phyloP scores from a whole-genome alignment of 1,140 invertebrate genomes.

The Tribolium madens region DNA sequence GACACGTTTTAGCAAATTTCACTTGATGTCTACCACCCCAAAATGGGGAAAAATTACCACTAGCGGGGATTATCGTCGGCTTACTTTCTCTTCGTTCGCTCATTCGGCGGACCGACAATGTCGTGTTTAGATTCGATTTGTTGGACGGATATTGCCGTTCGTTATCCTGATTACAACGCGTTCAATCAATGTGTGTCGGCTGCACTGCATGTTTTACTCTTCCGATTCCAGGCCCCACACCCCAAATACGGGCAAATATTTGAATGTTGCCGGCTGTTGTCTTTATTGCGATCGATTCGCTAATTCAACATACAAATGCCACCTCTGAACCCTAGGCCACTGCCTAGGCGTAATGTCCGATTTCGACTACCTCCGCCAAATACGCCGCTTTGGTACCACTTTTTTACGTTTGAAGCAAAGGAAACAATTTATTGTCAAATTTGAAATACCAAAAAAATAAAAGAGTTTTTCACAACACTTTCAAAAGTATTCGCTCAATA shows the following conservation, averaged over 20 bases:
- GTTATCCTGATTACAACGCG: slow-evolving; percentile 58
- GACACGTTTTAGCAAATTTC: too few species aligned
- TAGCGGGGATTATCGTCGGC: slow-evolving; percentile 13
- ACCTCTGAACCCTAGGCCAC: neutral
- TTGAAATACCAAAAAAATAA: too few species aligned
- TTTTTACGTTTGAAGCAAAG: too few species aligned
- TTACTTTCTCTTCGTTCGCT: slow-evolving; percentile 19
- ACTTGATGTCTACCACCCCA: too few species aligned
- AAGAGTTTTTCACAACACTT: too few species aligned
- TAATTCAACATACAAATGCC: slow-evolving; percentile 1
- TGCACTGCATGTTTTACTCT: slow-evolving; percentile 39
- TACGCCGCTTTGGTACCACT: too few species aligned
- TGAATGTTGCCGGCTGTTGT: slow-evolving; percentile 41
- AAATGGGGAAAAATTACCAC: slow-evolving; percentile 18
- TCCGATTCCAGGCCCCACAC: slow-evolving; percentile 39
- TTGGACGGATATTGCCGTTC: slow-evolving; percentile 59
- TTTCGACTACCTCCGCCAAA: too few species aligned
- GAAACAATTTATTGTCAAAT: too few species aligned
- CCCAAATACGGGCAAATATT: slow-evolving; percentile 36
- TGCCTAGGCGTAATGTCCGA: too few species aligned
- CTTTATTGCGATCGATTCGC: slow-evolving; percentile 32
- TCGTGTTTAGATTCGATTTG: slow-evolving; percentile 59
- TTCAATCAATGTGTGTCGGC: slow-evolving; percentile 52
- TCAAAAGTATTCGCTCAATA: too few species aligned
- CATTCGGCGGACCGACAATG: slow-evolving; percentile 20